phyloP scores from a whole-genome alignment of 2,113 vertebrate species.

The Ochotona princeps region DNA sequence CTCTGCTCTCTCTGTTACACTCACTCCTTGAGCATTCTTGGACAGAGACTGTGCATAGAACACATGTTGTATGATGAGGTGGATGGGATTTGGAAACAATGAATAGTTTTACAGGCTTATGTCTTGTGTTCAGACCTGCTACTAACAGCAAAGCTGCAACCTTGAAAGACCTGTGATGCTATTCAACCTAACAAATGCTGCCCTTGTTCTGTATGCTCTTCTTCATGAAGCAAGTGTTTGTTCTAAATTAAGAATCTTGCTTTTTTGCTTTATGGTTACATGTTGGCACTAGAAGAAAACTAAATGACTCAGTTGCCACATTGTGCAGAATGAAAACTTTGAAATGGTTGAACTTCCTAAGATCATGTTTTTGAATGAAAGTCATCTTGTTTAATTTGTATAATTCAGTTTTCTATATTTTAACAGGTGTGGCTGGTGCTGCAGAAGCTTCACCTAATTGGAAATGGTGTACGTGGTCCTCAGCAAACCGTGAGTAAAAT shows the following conservation, averaged over 20 bases:
- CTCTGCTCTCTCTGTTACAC: slow-evolving; percentile 68
- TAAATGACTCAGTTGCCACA: neutral
- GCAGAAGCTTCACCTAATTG: neutral
- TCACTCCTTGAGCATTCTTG: slow-evolving; percentile 70
- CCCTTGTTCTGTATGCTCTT: slow-evolving; percentile 13
- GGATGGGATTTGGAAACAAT: slow-evolving; percentile 42
- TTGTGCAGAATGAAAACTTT: neutral
- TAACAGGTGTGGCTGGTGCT: neutral
- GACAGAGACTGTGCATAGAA: slow-evolving; percentile 51
- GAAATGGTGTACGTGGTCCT: neutral
- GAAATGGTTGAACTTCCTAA: neutral
- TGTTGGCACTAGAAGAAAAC: neutral
- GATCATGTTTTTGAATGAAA: neutral
- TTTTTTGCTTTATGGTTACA: neutral
- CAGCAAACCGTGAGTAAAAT: neutral
- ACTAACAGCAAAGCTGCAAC: slow-evolving; percentile 46
- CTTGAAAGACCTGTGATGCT: slow-evolving; percentile 25
- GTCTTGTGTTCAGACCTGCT: slow-evolving; percentile 59
- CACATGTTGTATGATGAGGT: slow-evolving; percentile 37
- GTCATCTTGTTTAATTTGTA: neutral
- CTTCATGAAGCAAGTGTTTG: neutral
- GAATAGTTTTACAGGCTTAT: slow-evolving; percentile 23
- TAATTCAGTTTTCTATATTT: neutral
- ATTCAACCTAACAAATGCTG: neutral
- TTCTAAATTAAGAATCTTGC: neutral